A percentile compares a stretch with the other conserved stretches of the same genome.
Conservation (phyloP, 2,113 vertebrate genomes). For the Barbus barbus region DNA sequence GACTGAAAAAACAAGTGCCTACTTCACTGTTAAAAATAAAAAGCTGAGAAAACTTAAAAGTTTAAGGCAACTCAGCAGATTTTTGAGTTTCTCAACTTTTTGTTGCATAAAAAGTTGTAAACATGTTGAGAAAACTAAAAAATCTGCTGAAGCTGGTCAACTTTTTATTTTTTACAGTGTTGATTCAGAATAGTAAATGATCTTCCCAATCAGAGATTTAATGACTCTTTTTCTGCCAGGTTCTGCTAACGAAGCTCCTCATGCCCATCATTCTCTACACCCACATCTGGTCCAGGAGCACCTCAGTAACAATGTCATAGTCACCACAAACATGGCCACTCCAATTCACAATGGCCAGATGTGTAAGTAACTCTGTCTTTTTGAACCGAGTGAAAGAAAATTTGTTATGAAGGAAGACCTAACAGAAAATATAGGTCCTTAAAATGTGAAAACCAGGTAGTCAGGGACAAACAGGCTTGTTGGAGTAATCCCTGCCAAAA, state of each 20-base stretch:
- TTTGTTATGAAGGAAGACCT: not conserved
- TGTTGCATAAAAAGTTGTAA: too few relatives aligned
- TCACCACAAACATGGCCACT: conserved; percentile 87
- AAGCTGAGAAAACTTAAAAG: too few relatives aligned
- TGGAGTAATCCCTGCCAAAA: conserved; percentile 70
- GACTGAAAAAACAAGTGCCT: not conserved
- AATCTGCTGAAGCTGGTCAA: too few relatives aligned
- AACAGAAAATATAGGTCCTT: not conserved
- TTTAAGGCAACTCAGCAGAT: too few relatives aligned
- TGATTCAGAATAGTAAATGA: not conserved
- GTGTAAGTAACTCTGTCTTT: conserved; percentile 79
- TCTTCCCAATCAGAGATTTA: not conserved
- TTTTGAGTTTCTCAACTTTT: too few relatives aligned
- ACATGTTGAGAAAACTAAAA: too few relatives aligned
- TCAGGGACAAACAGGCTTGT: conserved; percentile 62
- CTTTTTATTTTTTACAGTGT: too few relatives aligned
- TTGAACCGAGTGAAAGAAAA: not conserved
- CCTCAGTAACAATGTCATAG: conserved; percentile 93
- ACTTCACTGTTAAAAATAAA: too few relatives aligned
- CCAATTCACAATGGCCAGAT: conserved; percentile 96
- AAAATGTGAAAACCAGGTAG: conserved; percentile 51
- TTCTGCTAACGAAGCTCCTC: conserved; percentile 88
- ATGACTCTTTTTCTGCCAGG: conserved; percentile 71
- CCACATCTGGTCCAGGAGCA: conserved; percentile 97
- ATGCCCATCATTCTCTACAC: conserved; percentile 91